phyloP scores from a whole-genome alignment of 2,113 vertebrate species.

The Pelvicachromis taeniatus region DNA sequence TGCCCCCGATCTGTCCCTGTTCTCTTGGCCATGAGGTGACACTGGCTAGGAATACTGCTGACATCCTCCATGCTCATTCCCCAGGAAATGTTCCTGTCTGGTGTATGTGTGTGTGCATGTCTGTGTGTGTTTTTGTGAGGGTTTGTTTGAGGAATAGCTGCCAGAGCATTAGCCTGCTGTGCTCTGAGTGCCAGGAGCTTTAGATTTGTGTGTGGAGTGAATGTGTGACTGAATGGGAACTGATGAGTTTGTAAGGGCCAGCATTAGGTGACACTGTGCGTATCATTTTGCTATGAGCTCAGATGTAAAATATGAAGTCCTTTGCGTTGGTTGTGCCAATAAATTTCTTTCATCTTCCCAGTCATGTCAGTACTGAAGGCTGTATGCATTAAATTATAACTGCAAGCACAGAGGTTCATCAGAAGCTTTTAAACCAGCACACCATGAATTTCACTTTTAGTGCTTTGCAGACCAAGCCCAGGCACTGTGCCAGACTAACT shows the following conservation, averaged over 20 bases:
- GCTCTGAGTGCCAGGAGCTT: conserved; percentile 61
- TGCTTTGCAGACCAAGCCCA: not conserved
- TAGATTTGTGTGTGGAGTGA: conserved; percentile 45
- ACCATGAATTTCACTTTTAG: not conserved
- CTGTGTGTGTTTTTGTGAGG: conserved; percentile 14
- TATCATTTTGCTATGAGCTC: conserved; percentile 49
- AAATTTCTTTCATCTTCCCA: not conserved
- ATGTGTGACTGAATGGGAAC: conserved; percentile 59
- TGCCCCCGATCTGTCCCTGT: not conserved
- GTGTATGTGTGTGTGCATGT: conserved; percentile 10
- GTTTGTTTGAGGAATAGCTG: conserved; percentile 51
- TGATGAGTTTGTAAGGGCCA: conserved; percentile 61
- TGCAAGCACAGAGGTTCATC: not conserved
- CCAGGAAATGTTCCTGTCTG: conserved; percentile 63
- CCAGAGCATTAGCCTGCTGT: conserved; percentile 58
- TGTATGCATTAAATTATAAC: not conserved
- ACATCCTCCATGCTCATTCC: conserved; percentile 44
- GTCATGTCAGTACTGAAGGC: not conserved
- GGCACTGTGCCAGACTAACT: not conserved
- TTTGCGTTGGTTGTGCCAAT: not conserved
- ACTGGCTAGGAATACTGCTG: conserved; percentile 66
- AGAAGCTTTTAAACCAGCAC: not conserved
- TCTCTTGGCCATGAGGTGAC: conserved; percentile 43
- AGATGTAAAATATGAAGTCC: conserved; percentile 38
- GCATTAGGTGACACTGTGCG: conserved; percentile 50